Evolutionary conservation across 2,888 invertebrate species (phyloP), one percentile per base, ranked within the genome.

Genomic region (Stenotaenia linearis): DNA sequence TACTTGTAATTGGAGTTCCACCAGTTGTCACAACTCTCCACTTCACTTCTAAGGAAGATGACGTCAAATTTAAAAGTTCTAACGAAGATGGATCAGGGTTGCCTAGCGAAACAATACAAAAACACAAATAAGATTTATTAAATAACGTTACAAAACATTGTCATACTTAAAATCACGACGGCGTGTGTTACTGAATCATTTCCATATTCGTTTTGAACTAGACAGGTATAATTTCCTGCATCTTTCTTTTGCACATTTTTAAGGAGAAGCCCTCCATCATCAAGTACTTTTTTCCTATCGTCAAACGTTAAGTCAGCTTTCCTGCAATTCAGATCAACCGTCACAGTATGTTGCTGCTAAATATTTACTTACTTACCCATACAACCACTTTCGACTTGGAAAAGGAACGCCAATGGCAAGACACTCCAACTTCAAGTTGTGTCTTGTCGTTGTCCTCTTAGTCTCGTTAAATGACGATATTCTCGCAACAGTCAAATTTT

Each of bases 381-480:
- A 37, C n/a, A 37, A 21, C 96, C 96, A 97, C 56, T 92, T 90
- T 79, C 96, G 93, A 83, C 92, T 92, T 0, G 97, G 96, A 75
- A 92, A 91, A n/a, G 97, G 97, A 35, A 94, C 92, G 18, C 97
- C 97, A 61, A 97, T 96, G 79, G 96, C 94, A 25, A 95, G 89
- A 84, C 97, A 97, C 0, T 96, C 96, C 84, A 97, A 88, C 84
- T 94, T 94, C 0, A 96, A 93, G 84, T 95, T 94, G 88, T 95
- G 94, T 87, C 95, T 94, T n/a, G 84, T 83, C 10, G 83, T 82
- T n/a, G 83, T 81, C 4, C 83, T 93, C 86, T 96, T 93, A n/a
- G 92, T 92, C 85, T 94, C 94, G 85, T 96, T 95, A 86, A 97
- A 97, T 0, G 96, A 96, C 69, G 96, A 96, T 83, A 97, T 96